phyloP scores from a whole-genome alignment of 2,888 invertebrate genomes.

The Tolmerus cingulatus region DNA sequence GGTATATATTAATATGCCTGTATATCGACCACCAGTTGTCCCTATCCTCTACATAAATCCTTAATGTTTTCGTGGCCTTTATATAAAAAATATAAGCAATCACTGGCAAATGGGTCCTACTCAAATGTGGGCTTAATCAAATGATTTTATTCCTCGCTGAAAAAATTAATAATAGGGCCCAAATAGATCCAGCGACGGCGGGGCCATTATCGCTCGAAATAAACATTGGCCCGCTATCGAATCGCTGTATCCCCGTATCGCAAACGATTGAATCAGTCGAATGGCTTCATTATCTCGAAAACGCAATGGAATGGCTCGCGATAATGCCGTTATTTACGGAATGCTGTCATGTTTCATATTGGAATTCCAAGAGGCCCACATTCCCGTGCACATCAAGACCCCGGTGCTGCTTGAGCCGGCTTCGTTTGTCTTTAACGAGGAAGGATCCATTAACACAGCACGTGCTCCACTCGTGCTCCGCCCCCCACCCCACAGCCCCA shows the following conservation, averaged over 20 bases:
- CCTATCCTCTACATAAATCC: too few species aligned
- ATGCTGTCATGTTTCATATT: constrained; percentile 33
- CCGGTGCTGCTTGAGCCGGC: background rate
- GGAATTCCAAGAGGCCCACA: background rate
- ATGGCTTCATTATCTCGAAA: constrained; percentile 10
- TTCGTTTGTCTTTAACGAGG: constrained; percentile 8
- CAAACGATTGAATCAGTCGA: constrained; percentile 11
- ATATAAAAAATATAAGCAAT: background rate
- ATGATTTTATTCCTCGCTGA: background rate
- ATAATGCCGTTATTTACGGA: constrained; percentile 29
- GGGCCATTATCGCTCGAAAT: background rate
- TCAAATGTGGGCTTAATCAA: background rate
- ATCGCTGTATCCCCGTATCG: background rate
- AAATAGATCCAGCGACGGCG: background rate
- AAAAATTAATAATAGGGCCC: background rate
- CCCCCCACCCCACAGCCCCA: background rate
- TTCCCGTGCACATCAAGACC: background rate
- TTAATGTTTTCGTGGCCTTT: background rate
- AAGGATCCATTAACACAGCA: constrained; percentile 27
- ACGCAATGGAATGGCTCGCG: constrained; percentile 8
- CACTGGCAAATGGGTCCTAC: background rate
- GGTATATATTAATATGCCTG: too few species aligned
- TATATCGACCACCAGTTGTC: background rate
- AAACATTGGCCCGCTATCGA: background rate
- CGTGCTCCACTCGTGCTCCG: background rate